A percentile compares a stretch with the other conserved stretches of the same genome.
These are phyloP conservation scores for Cirrhinus mrigala DNA, from an alignment of 2,797 vertebrate species.

Conservation along the genomic window DNA sequence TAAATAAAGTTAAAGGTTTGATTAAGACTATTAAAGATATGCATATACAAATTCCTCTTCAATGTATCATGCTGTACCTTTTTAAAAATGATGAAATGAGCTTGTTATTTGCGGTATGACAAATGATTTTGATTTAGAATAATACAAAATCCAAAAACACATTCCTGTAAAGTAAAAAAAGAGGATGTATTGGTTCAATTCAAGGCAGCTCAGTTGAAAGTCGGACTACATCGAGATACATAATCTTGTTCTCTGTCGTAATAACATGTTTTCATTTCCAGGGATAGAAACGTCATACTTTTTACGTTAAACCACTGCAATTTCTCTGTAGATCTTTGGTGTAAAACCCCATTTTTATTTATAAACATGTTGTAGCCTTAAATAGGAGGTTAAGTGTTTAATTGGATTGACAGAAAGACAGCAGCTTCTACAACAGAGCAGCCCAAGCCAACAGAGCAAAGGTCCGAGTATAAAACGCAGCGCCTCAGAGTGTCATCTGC, in stretches of 20 bases:
- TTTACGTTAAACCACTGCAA: not conserved
- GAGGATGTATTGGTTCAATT: not conserved
- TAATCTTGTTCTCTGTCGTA: not conserved
- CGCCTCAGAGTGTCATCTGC: constrained; percentile 19
- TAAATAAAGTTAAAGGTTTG: not conserved
- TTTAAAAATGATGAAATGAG: not conserved
- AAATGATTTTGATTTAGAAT: not conserved
- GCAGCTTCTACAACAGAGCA: constrained; percentile 60
- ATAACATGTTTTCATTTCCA: not conserved
- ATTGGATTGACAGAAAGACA: constrained; percentile 74
- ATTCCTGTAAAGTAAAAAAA: not conserved
- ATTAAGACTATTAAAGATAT: not conserved
- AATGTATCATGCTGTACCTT: not conserved
- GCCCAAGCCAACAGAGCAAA: constrained; percentile 58
- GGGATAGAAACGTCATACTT: not conserved
- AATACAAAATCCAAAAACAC: not conserved
- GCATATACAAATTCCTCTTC: not conserved
- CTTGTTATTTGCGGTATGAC: not conserved
- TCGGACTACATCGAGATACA: not conserved
- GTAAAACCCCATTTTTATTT: constrained; percentile 63
- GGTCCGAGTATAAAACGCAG: constrained; percentile 72
- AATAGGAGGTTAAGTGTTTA: constrained; percentile 72
- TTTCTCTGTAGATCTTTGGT: not conserved
- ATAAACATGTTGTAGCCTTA: constrained; percentile 70
- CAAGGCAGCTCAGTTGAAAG: not conserved